These are phyloP conservation scores for Spilogale gracilis DNA, from an alignment of 2,113 vertebrate species.

Conservation along the genomic window DNA sequence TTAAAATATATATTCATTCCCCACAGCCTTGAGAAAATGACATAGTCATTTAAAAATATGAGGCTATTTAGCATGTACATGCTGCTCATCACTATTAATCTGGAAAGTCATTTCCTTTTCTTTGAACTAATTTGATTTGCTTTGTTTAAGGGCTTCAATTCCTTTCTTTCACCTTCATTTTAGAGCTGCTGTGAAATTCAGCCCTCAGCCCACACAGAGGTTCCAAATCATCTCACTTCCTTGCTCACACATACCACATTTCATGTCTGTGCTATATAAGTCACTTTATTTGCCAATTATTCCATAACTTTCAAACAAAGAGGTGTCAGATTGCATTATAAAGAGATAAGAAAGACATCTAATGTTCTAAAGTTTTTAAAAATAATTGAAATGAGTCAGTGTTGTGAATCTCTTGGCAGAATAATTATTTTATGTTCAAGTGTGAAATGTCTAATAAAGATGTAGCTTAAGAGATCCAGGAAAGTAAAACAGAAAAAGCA, in stretches of 20 bases:
- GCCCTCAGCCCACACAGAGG: constrained; percentile 41
- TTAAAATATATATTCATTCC: constrained; percentile 46
- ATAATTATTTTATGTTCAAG: constrained; percentile 22
- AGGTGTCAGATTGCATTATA: constrained; percentile 38
- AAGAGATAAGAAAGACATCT: constrained; percentile 13
- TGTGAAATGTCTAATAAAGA: constrained; percentile 59
- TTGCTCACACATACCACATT: not conserved
- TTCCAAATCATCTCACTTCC: constrained; percentile 14
- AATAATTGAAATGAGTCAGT: not conserved
- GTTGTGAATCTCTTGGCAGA: constrained; percentile 32
- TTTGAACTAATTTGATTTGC: constrained; percentile 71
- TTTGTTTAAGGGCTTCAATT: constrained; percentile 66
- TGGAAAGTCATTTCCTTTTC: constrained; percentile 70
- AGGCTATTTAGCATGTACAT: not conserved
- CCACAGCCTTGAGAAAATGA: constrained; percentile 61
- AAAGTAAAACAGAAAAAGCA: constrained; percentile 25
- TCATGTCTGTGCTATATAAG: not conserved
- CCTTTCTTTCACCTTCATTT: constrained; percentile 70
- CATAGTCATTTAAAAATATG: constrained; percentile 65
- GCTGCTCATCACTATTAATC: constrained; percentile 69
- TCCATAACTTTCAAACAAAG: not conserved
- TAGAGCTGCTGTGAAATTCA: constrained; percentile 47
- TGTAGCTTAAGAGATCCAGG: constrained; percentile 5
- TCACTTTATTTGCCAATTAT: constrained; percentile 64
- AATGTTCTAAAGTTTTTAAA: not conserved